Percentiles rank a stretch among this genome's conserved stretches.
These are phyloP conservation scores for Cyphomyrus discorhynchus DNA, from an alignment of 2,113 vertebrate species.

Conservation along the genomic window DNA sequence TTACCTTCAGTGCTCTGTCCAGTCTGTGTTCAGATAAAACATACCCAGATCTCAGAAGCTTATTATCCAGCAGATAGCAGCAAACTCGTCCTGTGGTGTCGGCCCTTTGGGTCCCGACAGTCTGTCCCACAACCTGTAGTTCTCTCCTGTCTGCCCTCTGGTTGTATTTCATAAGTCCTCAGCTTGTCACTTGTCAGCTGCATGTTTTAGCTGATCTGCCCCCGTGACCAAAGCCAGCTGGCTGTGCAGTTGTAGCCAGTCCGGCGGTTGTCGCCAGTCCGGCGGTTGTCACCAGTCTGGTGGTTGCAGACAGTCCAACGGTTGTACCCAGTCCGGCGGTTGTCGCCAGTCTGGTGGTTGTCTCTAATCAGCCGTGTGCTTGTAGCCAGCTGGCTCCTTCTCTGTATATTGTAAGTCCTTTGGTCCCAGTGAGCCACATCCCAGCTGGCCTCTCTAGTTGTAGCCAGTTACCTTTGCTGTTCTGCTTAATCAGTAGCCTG, in stretches of 20 bases:
- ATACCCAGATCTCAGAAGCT: background rate
- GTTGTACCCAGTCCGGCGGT: background rate
- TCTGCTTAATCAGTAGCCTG: background rate
- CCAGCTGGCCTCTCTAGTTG: background rate
- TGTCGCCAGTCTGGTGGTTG: background rate
- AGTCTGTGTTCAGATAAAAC: background rate
- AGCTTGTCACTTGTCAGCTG: background rate
- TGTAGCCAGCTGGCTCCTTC: background rate
- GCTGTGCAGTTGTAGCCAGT: background rate
- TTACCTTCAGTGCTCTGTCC: background rate
- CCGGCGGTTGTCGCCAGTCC: background rate
- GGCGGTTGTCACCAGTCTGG: background rate
- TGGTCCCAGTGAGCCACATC: background rate
- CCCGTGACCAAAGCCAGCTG: background rate
- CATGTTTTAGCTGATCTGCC: background rate
- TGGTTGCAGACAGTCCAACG: background rate
- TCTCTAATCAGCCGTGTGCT: background rate
- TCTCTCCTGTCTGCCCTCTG: background rate
- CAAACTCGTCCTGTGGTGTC: background rate
- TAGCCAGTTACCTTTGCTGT: background rate
- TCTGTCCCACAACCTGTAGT: background rate
- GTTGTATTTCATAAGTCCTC: background rate
- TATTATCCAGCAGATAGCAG: background rate
- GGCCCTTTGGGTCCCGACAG: background rate
- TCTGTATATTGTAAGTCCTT: background rate